These are phyloP conservation scores for Neoascia interrupta DNA, from an alignment of 2,888 invertebrate species.

Conservation along the genomic window DNA sequence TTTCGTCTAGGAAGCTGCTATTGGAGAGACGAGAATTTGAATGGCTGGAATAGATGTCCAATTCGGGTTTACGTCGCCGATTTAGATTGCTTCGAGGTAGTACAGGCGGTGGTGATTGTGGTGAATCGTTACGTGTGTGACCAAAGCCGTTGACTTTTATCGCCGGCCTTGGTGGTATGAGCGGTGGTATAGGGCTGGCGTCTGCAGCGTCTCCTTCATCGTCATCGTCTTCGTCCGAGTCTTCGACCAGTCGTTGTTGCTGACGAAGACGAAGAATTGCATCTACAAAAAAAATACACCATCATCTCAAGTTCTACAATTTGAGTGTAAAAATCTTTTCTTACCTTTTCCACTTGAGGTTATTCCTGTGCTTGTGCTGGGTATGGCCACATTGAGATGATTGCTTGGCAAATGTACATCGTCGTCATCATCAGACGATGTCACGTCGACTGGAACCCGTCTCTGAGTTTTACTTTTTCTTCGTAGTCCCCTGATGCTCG, in stretches of 20 bases:
- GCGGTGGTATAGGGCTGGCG: conserved; percentile 19
- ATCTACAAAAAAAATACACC: conserved; percentile 49
- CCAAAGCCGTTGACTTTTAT: conserved; percentile 59
- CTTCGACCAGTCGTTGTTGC: conserved; percentile 78
- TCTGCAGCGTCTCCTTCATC: conserved; percentile 36
- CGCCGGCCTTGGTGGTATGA: conserved; percentile 45
- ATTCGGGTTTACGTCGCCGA: conserved; percentile 68
- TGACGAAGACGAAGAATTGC: conserved; percentile 81
- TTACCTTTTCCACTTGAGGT: conserved; percentile 75
- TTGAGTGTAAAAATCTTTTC: neutral
- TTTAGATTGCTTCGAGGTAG: conserved; percentile 60
- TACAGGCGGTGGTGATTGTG: conserved; percentile 56
- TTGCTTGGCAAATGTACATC: conserved; percentile 39
- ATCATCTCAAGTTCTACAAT: neutral
- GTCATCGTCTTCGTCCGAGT: conserved; percentile 83
- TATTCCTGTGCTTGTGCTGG: conserved; percentile 85
- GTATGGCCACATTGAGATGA: conserved; percentile 81
- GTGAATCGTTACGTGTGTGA: conserved; percentile 52
- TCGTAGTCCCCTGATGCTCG: conserved; percentile 60
- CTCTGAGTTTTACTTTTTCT: conserved; percentile 70
- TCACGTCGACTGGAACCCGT: conserved; percentile 25
- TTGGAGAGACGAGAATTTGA: conserved; percentile 74
- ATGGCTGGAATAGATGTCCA: conserved; percentile 74
- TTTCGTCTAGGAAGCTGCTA: conserved; percentile 72
- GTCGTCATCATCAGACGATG: conserved; percentile 58